A percentile compares a stretch with the other conserved stretches of the same genome.
Evolutionary conservation across 2,113 vertebrate genomes (phyloP).

Genomic region (Syngnathus scovelli): DNA sequence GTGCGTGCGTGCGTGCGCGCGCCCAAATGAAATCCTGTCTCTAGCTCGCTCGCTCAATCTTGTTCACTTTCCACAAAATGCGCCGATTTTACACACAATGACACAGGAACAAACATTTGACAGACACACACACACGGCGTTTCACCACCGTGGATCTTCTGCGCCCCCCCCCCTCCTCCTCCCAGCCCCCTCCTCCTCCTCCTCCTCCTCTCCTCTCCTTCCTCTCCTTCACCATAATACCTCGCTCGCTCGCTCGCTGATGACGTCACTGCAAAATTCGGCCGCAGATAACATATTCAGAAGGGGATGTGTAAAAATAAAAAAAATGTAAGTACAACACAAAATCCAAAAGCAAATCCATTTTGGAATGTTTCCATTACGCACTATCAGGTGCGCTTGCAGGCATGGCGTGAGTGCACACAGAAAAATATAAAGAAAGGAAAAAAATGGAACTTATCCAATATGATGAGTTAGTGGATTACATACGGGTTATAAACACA

Average conservation of each 20-base stretch:
- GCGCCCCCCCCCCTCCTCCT: not conserved
- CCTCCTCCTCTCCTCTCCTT: conserved; percentile 3
- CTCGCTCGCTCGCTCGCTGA: conserved; percentile 35
- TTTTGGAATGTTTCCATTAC: too few relatives aligned
- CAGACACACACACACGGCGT: conserved; percentile 5
- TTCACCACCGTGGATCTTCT: not conserved
- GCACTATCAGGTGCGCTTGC: too few relatives aligned
- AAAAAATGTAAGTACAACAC: not conserved
- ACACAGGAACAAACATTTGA: not conserved
- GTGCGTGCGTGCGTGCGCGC: not conserved
- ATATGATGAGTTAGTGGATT: too few relatives aligned
- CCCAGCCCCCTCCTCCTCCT: not conserved
- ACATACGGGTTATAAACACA: too few relatives aligned
- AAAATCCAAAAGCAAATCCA: not conserved
- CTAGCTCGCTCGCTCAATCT: not conserved
- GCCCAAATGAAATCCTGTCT: conserved; percentile 15
- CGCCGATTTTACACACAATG: not conserved
- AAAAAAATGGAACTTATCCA: too few relatives aligned
- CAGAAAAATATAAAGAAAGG: too few relatives aligned
- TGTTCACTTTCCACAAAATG: conserved; percentile 1
- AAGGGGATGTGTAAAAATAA: not conserved
- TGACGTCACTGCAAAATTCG: conserved; percentile 49
- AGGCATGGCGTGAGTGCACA: not conserved
- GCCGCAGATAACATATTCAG: too few relatives aligned
- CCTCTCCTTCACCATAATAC: conserved; percentile 9